A percentile compares a stretch with the other conserved stretches of the same genome.
Conservation (phyloP, 2,797 vertebrate species). For the Natrix natrix region DNA sequence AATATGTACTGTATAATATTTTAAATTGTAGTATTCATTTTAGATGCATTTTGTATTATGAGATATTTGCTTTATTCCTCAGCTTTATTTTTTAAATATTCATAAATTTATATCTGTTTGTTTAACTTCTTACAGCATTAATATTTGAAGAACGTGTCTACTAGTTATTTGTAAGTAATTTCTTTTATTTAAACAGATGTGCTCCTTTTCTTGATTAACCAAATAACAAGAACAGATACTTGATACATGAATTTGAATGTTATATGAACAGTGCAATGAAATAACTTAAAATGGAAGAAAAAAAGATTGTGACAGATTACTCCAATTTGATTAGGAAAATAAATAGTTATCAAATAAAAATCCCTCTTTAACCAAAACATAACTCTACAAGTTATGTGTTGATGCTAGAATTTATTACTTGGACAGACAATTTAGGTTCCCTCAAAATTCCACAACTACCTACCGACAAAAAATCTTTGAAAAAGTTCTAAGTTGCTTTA, state of each 20-base stretch:
- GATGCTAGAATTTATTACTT: neutral
- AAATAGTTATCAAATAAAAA: neutral
- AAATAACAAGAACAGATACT: neutral
- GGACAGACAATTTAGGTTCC: neutral
- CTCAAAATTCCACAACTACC: neutral
- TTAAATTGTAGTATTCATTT: neutral
- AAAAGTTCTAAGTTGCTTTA: neutral
- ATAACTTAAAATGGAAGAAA: neutral
- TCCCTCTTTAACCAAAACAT: neutral
- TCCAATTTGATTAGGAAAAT: neutral
- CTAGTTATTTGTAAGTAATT: neutral
- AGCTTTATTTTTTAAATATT: neutral
- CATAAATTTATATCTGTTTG: neutral
- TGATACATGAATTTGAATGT: neutral
- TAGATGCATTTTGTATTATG: neutral
- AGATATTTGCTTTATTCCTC: neutral
- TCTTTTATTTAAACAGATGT: neutral
- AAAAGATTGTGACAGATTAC: neutral
- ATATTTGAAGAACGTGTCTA: neutral
- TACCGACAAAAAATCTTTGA: neutral
- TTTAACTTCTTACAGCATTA: neutral
- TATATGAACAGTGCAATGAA: slow-evolving; percentile 1
- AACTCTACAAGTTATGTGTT: neutral
- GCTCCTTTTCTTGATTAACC: neutral
- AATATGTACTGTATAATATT: neutral